Evolutionary conservation across 2,113 vertebrate species (phyloP).

Genomic region (Egretta garzetta): DNA sequence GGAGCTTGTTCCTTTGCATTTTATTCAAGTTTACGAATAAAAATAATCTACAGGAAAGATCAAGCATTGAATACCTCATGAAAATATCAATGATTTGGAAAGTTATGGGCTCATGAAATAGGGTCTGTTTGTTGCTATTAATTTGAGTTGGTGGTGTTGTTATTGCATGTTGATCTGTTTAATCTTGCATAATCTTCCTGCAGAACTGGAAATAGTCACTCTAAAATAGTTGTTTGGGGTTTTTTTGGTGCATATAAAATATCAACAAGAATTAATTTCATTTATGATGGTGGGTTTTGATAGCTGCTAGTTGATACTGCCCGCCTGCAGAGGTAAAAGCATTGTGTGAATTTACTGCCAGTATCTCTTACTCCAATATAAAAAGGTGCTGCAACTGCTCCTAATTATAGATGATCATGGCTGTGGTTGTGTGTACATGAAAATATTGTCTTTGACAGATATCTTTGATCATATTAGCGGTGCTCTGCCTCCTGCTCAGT

Average conservation of each 20-base stretch:
- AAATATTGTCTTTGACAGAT: not conserved
- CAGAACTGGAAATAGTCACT: not conserved
- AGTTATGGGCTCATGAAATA: not conserved
- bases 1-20: not conserved
- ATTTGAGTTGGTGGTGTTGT: not conserved
- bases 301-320: not conserved
- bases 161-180: not conserved
- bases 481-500: not conserved
- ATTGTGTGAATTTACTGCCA: not conserved
- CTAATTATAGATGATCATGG: not conserved
- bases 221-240: not conserved
- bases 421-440: not conserved
- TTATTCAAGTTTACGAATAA: not conserved
- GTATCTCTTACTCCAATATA: not conserved
- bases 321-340: not conserved
- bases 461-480: not conserved
- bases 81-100: not conserved
- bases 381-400: not conserved
- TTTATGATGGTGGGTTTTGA: not conserved
- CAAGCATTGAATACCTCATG: not conserved
- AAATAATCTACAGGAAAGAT: not conserved
- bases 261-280: not conserved
- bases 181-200: not conserved
- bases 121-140: not conserved
- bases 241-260: not conserved